Base-by-base conservation (phyloP, 2,113 vertebrate species). In the zebrafish (Danio rerio) region DNA sequence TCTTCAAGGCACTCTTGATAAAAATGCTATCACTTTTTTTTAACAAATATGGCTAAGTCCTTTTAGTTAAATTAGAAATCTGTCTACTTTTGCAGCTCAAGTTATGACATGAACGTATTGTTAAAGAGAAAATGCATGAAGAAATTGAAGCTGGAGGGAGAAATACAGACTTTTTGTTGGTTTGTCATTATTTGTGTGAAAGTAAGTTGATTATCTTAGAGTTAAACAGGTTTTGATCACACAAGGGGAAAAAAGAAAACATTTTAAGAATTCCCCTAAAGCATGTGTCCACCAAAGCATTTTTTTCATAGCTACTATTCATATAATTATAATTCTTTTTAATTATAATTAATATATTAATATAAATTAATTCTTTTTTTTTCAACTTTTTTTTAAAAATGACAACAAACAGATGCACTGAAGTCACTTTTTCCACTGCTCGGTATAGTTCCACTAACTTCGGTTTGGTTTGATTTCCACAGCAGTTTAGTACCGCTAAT, bases 1-100 rank as follows among this genome's bases (percentile, higher is more conserved):
- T 18, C 71, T 42, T 73, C 31, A 76, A 61, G 73, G 55, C 73
- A 76, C 73, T 43, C 42, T 47, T 75, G 43, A 45, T 59, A 21
- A 70, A 69, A 49, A 75, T 75, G 56, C 53, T 11, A 45, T 20
- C 1, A 3, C 42, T 52, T 13, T 50, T n/a, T 18, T 47, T 13
- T 1, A 59, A 58, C 55, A 75, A 59, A 47, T 20, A 74, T 53
- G 9, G 65, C 65, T 47, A 68, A 5, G n/a, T n/a, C 69, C 12
- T 72, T 72, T 16, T 12, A 40, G 52, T 52, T 18, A 43, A 42
- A 68, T 47, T 59, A 45, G 53, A 59, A 1, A 4, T 20, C 12
- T 75, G 55, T 20, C 55, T 75, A 47, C 42, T 59, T 59, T 8
- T 75, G 42, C 11, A 47, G 43, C 16, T 18, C 6, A 40, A 40